Evolutionary conservation across 2,888 invertebrate species (phyloP), one percentile per base, ranked within the genome.

Genomic region (Ypsolopha scabrella): DNA sequence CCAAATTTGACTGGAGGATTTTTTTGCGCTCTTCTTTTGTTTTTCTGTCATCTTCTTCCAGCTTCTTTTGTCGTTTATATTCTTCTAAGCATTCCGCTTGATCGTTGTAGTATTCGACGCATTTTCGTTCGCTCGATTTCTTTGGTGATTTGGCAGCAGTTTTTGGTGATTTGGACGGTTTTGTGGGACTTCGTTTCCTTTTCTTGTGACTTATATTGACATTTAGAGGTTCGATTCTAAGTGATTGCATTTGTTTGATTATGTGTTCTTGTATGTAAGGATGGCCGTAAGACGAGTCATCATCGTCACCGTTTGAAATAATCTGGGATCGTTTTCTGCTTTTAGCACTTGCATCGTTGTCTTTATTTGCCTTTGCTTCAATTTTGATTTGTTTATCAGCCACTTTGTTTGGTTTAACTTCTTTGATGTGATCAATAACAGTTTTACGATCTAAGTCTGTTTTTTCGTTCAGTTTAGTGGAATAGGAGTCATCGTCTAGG

Each of bases 101-200:
- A 57, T 89, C 91, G 68, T 90, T 90, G 68, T 90, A 90, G 59
- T 90, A 90, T 67, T 90, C 90, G 36, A 88, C 80, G 58, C 80
- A 81, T 60, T 72, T 65, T 48, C 72, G 72, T 44, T 77, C 76
- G 43, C 60, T 68, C 6, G 44, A 13, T 43, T 43, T 8, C 6
- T 1, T 13, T 24, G 24, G 24, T 24, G 24, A 24, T 24, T 24
- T 24, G 24, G 24, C 24, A 24, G 24, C 2, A 24, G 24, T 24
- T 24, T 24, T 24, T 24, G 24, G 43, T 11, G 7, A 13, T 55
- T 80, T 83, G 67, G 80, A 75, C 67, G 80, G 74, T 56, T 81
- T 83, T 0, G 74, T 76, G 10, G 83, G 83, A 63, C 81, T 50
- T 13, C 47, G 47, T 37, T 47, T 83, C 56, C 71, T 68, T 60